Evolutionary conservation across 2,113 vertebrate genomes (phyloP).

Genomic region (Reinhardtius hippoglossoides): DNA sequence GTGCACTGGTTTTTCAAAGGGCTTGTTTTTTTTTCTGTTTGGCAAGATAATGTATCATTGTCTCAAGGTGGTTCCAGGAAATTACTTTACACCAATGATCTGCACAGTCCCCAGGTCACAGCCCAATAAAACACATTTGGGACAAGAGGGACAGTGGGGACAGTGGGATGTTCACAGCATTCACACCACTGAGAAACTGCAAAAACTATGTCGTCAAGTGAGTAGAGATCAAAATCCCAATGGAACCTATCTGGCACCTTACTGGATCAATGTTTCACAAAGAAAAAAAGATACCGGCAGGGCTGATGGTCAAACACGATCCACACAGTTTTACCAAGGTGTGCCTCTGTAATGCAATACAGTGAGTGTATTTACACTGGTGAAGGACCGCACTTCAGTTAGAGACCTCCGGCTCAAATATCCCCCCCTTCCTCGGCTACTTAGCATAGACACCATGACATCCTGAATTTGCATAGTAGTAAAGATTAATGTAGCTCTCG

Average conservation of each 20-base stretch:
- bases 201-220: constrained; percentile 39
- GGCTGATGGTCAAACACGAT: not conserved
- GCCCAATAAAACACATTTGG: constrained; percentile 62
- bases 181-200: constrained; percentile 26
- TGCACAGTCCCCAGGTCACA: constrained; percentile 53
- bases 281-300: not conserved
- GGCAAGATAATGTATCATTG: constrained; percentile 58
- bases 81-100: constrained; percentile 59
- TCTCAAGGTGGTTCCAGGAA: constrained; percentile 64
- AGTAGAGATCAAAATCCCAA: constrained; percentile 33
- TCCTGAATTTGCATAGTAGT: constrained; percentile 78
- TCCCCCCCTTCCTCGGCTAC: constrained; percentile 53
- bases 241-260: constrained; percentile 25
- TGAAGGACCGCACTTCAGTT: constrained; percentile 56
- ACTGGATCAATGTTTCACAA: constrained; percentile 22
- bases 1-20: constrained; percentile 8
- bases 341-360: constrained; percentile 45
- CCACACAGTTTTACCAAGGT: constrained; percentile 28
- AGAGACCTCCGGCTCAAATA: constrained; percentile 67
- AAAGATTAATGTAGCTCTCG: constrained; percentile 74
- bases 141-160: constrained; percentile 38
- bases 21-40: constrained; percentile 27
- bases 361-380: constrained; percentile 62
- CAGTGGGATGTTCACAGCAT: constrained; percentile 39
- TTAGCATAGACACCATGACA: constrained; percentile 72